Base-by-base conservation (phyloP, 2,113 vertebrate genomes). In the Petroica traversi region DNA sequence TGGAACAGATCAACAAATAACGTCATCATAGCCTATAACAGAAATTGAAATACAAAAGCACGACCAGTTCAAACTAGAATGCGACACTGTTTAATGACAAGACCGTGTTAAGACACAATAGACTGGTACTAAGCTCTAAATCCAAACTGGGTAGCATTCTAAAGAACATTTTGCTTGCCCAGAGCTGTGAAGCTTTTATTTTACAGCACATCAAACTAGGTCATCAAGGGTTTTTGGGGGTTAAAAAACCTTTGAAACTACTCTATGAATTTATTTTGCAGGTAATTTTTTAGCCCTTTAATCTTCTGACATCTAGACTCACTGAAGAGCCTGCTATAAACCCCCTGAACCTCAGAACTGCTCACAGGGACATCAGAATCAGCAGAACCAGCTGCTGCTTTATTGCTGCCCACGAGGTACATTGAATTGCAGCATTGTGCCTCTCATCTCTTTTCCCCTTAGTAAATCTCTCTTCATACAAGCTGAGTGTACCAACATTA, bases 11-110 rank as follows among this genome's bases (percentile, higher is more conserved):
- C 36, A 78, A 36, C 28, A 69, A 64, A 43, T 36, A 71, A 63
- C 0, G 8, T 64, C 9, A 73, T 69, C 19, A 41, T 6, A 61
- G 36, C 8, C 31, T 49, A n/a, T 41, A 69, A 69, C 0, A 1
- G 3, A 68, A 55, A 36, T 33, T 48, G 68, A 86, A 88, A 43
- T 49, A 58, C 13, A 67, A 71, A 82, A 64, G 12, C 34, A 71
- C 71, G 46, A 71, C 12, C 24, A 67, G 19, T 48, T 80, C 38
- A 87, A 58, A 77, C 19, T 40, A 55, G 29, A 77, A 51, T 7
- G 5, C 84, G 43, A 59, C 7, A 20, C 4, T 58, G 64, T 43
- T 73, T 52, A 54, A n/a, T 28, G 48, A 43, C 17, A 72, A 13
- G 29, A 63, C 15, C 57, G 29, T 2, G 1, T 66, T 57, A 78